phyloP scores from a whole-genome alignment of 2,797 vertebrate species.

The Leptodactylus fallax region DNA sequence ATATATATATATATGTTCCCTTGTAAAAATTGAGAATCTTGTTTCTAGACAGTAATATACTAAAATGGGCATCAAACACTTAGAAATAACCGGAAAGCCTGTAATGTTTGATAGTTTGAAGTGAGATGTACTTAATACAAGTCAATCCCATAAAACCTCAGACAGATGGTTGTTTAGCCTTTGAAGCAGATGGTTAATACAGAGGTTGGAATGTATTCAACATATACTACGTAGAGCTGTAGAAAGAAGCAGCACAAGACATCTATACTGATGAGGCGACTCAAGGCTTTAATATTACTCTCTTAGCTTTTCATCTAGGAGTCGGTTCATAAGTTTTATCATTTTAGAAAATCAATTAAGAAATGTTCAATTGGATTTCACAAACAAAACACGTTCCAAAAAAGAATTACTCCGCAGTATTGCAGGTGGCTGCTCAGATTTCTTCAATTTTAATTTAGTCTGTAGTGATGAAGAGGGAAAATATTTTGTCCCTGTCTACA shows the following conservation, averaged over 20 bases:
- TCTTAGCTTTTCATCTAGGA: slow-evolving; percentile 12
- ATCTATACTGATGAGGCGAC: neutral
- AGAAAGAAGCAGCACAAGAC: neutral
- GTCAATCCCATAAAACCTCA: slow-evolving; percentile 46
- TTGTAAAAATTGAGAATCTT: neutral
- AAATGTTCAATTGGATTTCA: slow-evolving; percentile 1
- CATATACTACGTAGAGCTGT: slow-evolving; percentile 13
- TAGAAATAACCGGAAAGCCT: slow-evolving; percentile 30
- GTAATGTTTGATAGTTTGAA: slow-evolving; percentile 37
- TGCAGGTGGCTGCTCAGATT: neutral
- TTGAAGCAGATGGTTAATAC: slow-evolving; percentile 58
- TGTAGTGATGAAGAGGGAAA: slow-evolving; percentile 19
- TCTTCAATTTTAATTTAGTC: neutral
- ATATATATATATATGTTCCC: neutral
- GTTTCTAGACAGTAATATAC: neutral
- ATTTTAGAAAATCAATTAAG: slow-evolving; percentile 44
- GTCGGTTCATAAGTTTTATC: slow-evolving; percentile 27
- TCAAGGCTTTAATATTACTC: slow-evolving; percentile 16
- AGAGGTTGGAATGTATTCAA: slow-evolving; percentile 52
- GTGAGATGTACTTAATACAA: slow-evolving; percentile 58
- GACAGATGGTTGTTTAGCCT: slow-evolving; percentile 61
- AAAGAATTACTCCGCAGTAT: slow-evolving; percentile 24
- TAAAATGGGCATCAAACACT: slow-evolving; percentile 32
- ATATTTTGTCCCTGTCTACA: neutral
- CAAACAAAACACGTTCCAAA: slow-evolving; percentile 8